A percentile compares a stretch with the other conserved stretches of the same genome.
These are phyloP conservation scores for Holacanthella duospinosa DNA, from an alignment of 2,888 invertebrate genomes.

Conservation along the genomic window DNA sequence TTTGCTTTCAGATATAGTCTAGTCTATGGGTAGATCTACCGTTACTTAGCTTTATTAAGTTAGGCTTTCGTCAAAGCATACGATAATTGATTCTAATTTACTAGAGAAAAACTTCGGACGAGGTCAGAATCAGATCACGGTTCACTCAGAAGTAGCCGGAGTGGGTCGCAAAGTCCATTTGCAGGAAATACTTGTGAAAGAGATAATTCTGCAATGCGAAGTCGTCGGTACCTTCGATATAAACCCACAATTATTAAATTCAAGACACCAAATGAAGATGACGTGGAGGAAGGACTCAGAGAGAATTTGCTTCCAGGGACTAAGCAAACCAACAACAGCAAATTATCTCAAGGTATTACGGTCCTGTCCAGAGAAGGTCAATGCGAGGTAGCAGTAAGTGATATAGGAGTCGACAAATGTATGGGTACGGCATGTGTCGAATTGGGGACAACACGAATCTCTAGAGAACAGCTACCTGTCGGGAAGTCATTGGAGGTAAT, in stretches of 20 bases:
- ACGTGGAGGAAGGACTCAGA: conserved; percentile 47
- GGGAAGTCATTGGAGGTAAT: conserved; percentile 72
- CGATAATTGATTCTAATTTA: too few species aligned
- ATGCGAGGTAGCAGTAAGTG: background rate
- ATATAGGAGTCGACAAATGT: background rate
- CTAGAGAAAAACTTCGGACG: background rate
- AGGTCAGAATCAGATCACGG: background rate
- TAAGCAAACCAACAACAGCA: background rate
- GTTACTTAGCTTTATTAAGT: too few species aligned
- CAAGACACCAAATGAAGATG: conserved; percentile 68
- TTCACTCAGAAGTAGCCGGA: background rate
- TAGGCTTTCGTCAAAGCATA: too few species aligned
- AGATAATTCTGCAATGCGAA: background rate
- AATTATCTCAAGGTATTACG: background rate
- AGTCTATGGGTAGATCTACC: too few species aligned
- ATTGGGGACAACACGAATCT: conserved; percentile 22
- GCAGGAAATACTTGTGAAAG: background rate
- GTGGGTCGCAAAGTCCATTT: background rate
- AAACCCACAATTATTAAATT: conserved; percentile 82
- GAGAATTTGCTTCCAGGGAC: background rate
- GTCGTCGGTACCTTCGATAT: conserved; percentile 72
- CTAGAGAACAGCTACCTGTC: conserved; percentile 43
- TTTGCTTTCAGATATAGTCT: too few species aligned
- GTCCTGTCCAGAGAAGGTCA: background rate
- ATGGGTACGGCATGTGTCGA: conserved; percentile 9